These are phyloP conservation scores for Pseudococcus longispinus DNA, from an alignment of 2,888 invertebrate genomes.

Conservation along the genomic window DNA sequence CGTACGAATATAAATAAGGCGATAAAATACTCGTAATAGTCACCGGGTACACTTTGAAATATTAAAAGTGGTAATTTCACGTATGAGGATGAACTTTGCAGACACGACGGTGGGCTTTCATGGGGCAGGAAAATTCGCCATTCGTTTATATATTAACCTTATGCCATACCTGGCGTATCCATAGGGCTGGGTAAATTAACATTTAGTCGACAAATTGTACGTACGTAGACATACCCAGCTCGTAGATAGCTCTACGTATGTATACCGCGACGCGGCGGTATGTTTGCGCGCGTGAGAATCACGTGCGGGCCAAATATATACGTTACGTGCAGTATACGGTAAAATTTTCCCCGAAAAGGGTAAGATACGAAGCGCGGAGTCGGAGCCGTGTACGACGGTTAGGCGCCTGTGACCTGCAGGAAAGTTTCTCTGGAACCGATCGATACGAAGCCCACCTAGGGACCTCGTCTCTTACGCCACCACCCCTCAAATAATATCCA, in stretches of 20 bases:
- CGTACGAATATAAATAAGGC: background rate
- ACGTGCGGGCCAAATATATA: constrained; percentile 29
- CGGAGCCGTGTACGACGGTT: constrained; percentile 50
- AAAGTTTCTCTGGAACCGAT: constrained; percentile 56
- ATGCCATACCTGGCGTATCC: no score
- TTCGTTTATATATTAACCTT: background rate
- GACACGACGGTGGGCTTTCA: background rate
- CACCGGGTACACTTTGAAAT: background rate
- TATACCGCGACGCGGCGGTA: no score
- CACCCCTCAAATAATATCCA: constrained; percentile 53
- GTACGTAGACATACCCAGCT: background rate
- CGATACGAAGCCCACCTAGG: constrained; percentile 57
- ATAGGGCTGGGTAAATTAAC: background rate
- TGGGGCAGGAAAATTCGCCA: background rate
- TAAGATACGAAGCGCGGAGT: constrained; percentile 42
- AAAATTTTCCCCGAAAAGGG: constrained; percentile 38
- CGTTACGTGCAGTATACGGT: constrained; percentile 36
- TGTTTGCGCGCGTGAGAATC: constrained; percentile 24
- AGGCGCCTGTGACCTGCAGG: constrained; percentile 57
- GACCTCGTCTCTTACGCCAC: constrained; percentile 55
- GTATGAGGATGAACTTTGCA: background rate
- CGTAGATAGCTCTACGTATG: no score
- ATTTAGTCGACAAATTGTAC: background rate
- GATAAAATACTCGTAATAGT: background rate
- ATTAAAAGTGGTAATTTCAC: constrained; percentile 1